phyloP scores from a whole-genome alignment of 2,888 invertebrate species.

The Ramazzottius varieornatus region DNA sequence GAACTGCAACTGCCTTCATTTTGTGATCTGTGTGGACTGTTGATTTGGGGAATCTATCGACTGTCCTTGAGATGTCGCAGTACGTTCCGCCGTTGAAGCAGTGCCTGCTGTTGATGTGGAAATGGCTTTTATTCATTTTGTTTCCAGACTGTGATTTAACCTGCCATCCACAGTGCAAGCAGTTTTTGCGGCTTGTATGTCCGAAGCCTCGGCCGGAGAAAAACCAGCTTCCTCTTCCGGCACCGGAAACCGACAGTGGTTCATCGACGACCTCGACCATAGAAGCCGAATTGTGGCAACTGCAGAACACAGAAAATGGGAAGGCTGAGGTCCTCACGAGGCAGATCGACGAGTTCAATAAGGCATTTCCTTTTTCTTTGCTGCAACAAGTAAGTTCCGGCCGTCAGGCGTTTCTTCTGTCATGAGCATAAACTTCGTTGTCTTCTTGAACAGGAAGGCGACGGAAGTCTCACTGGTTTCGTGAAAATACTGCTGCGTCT shows the following conservation, averaged over 20 bases:
- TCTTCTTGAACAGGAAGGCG: not conserved
- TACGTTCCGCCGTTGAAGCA: not conserved
- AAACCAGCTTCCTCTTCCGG: not conserved
- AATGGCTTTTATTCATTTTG: not conserved
- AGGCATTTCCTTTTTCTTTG: not conserved
- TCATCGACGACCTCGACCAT: not conserved
- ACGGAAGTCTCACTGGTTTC: not conserved
- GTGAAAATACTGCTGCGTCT: not conserved
- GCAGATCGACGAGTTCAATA: constrained; percentile 1
- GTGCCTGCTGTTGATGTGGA: not conserved
- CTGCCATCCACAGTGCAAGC: constrained; percentile 2
- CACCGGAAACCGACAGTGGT: not conserved
- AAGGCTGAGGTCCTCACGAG: not conserved
- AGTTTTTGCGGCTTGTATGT: constrained; percentile 2
- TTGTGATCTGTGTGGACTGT: not conserved
- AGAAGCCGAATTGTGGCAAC: not conserved
- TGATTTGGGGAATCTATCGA: constrained; percentile 3
- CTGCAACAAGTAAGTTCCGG: not conserved
- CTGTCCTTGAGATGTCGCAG: not conserved
- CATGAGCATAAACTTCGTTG: not conserved
- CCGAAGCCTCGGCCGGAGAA: not conserved
- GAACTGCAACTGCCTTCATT: not conserved
- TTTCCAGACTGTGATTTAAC: not conserved
- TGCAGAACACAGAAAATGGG: not conserved
- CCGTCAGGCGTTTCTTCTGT: not conserved